Base-by-base conservation (phyloP, 2,888 invertebrate species). In the Serripes groenlandicus region DNA sequence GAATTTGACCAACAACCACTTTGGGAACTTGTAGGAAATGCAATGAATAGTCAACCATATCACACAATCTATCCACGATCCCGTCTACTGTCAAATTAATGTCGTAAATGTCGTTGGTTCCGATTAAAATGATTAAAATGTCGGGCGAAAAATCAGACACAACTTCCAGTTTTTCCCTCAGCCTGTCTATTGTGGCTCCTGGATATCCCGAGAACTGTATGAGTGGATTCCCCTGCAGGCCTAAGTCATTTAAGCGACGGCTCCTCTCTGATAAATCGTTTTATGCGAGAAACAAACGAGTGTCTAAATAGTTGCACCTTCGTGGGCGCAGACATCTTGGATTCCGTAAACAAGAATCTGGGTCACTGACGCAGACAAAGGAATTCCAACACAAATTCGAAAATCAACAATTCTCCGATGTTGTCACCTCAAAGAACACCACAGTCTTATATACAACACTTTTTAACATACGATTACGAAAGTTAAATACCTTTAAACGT, bases 221-320 rank as follows among this genome's bases (percentile, higher is more conserved):
- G 21, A 74, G 21, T 58, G 18, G 26, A 28, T 49, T 11, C n/a
- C 66, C 74, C 3, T 34, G 5, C 37, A 74, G 32, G 21, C 52
- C 52, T 15, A 74, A n/a, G 32, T 74, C 32, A 42, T 32, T 64
- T n/a, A 11, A 5, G 18, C 42, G 26, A 1, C 18, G 26, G 28
- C 15, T 35, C 26, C 7, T 30, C n/a, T 11, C 64, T 7, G n/a
- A 74, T 32, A 34, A 62, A 74, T 1, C 49, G 23, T 35, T n/a
- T 26, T 3, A 74, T 37, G 4, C 72, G 5, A 23, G 34, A 28
- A 15, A 60, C 37, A 30, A 26, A 73, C 1, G 73, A 73, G 37
- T 73, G 73, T 11, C 73, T 60, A 42, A 74, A 62, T 23, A 62
- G 15, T n/a, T 74, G 74, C 3, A 74, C 32, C 49, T 74, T 74